Evolutionary conservation across 1,140 invertebrate genomes (phyloP).

Genomic region (Gryllus bimaculatus): DNA sequence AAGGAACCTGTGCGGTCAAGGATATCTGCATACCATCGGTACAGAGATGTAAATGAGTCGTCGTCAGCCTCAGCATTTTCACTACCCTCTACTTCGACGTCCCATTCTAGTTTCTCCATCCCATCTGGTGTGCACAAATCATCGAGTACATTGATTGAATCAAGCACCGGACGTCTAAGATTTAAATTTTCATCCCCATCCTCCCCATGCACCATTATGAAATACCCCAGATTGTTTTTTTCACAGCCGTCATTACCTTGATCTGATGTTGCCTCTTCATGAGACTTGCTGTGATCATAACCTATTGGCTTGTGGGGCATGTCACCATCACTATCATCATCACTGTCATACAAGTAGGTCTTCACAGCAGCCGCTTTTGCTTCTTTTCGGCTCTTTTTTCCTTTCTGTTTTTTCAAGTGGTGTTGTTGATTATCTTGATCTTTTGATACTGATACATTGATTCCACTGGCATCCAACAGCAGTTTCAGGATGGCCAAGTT

Average conservation of each 20-base stretch:
- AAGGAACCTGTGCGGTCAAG: slow-evolving; percentile 40
- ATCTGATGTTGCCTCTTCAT: not conserved
- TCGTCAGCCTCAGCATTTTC: slow-evolving; percentile 25
- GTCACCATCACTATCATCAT: not conserved
- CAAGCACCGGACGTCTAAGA: not conserved
- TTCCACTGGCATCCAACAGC: slow-evolving; percentile 26
- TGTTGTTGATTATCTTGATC: slow-evolving; percentile 16
- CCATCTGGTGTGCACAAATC: slow-evolving; percentile 46
- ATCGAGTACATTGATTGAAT: slow-evolving; percentile 16
- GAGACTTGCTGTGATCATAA: not conserved
- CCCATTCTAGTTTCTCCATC: slow-evolving; percentile 50
- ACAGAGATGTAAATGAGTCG: slow-evolving; percentile 32
- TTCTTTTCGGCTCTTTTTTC: slow-evolving; percentile 8
- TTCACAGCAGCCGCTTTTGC: not conserved
- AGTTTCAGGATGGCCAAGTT: slow-evolving; percentile 34
- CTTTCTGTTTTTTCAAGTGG: not conserved
- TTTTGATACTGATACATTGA: not conserved
- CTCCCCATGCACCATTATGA: slow-evolving; percentile 23
- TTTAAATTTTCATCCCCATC: not conserved
- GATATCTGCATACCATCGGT: slow-evolving; percentile 41
- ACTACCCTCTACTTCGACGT: slow-evolving; percentile 39
- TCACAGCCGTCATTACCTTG: slow-evolving; percentile 14
- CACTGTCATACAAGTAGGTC: not conserved
- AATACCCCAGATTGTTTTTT: slow-evolving; percentile 32
- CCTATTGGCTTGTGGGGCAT: not conserved